phyloP scores from a whole-genome alignment of 2,113 vertebrate species.

The Thalassarche chlororhynchos region DNA sequence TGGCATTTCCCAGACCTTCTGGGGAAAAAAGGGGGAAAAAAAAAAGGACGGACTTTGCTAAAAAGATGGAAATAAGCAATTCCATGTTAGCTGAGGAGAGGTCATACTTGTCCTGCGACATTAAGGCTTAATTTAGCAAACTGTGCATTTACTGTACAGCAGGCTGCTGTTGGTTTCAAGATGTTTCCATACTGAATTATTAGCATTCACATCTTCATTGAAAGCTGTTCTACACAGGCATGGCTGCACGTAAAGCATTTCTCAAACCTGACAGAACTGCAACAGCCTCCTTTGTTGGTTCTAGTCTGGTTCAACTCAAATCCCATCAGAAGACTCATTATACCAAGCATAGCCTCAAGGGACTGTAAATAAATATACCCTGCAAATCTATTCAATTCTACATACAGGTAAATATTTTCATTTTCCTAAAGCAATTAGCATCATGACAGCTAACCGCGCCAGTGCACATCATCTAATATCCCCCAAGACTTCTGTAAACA shows the following conservation, averaged over 20 bases:
- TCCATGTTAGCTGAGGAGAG: background rate
- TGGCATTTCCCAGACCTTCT: background rate
- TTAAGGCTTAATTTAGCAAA: background rate
- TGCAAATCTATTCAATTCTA: background rate
- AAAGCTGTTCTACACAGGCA: background rate
- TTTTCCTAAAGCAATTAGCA: background rate
- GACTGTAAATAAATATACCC: background rate
- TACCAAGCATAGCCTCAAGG: background rate
- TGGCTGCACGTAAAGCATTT: background rate
- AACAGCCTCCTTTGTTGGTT: background rate
- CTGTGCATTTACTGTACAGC: background rate
- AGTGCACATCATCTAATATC: background rate
- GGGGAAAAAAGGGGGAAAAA: background rate
- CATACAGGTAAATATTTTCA: background rate
- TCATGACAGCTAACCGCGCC: background rate
- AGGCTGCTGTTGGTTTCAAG: background rate
- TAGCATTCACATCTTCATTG: background rate
- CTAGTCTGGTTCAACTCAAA: background rate
- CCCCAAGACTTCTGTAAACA: background rate
- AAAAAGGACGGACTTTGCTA: background rate
- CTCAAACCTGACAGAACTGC: background rate
- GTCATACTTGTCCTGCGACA: background rate
- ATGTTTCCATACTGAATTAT: background rate
- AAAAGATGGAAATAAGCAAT: background rate
- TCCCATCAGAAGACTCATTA: background rate